Evolutionary conservation across 1,140 invertebrate genomes (phyloP).

Genomic region (Homarus americanus): DNA sequence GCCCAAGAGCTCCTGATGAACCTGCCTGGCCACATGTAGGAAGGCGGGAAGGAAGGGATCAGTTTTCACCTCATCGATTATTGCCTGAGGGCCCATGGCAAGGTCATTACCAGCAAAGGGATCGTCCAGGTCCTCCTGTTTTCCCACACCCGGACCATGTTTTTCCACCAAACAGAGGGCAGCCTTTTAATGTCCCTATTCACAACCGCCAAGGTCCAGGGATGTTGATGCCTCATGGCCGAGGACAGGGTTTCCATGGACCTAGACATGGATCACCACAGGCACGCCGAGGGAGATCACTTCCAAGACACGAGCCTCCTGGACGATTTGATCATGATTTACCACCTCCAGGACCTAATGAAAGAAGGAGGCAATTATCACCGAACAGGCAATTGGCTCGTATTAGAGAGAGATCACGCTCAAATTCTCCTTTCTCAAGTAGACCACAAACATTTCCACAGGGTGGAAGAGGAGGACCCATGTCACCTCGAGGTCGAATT

Average conservation of each 20-base stretch:
- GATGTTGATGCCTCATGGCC: slow-evolving; percentile 22
- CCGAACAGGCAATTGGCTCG: slow-evolving; percentile 20
- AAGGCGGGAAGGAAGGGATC: slow-evolving; percentile 44
- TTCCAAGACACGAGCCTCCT: slow-evolving; percentile 7
- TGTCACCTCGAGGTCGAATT: slow-evolving; percentile 45
- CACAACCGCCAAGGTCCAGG: slow-evolving; percentile 23
- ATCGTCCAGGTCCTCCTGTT: slow-evolving; percentile 28
- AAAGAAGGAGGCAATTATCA: slow-evolving; percentile 35
- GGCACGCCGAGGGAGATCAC: slow-evolving; percentile 27
- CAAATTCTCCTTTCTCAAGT: slow-evolving; percentile 48
- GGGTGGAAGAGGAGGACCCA: slow-evolving; percentile 43
- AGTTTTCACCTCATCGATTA: slow-evolving; percentile 40
- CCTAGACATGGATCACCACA: slow-evolving; percentile 29
- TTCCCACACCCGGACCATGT: slow-evolving; percentile 48
- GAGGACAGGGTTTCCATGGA: slow-evolving; percentile 33
- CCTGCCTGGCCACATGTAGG: slow-evolving; percentile 29
- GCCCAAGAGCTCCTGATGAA: slow-evolving; percentile 5
- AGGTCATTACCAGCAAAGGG: slow-evolving; percentile 48
- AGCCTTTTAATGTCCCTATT: slow-evolving; percentile 2
- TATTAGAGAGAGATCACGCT: slow-evolving; percentile 36
- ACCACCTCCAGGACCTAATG: slow-evolving; percentile 35
- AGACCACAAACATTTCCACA: slow-evolving; percentile 27
- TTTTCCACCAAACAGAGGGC: slow-evolving; percentile 38
- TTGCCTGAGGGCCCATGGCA: slow-evolving; percentile 44
- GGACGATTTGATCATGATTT: slow-evolving; percentile 39